Base-by-base conservation (phyloP, 1,140 invertebrate genomes). In the Ostrea denselamellosa region DNA sequence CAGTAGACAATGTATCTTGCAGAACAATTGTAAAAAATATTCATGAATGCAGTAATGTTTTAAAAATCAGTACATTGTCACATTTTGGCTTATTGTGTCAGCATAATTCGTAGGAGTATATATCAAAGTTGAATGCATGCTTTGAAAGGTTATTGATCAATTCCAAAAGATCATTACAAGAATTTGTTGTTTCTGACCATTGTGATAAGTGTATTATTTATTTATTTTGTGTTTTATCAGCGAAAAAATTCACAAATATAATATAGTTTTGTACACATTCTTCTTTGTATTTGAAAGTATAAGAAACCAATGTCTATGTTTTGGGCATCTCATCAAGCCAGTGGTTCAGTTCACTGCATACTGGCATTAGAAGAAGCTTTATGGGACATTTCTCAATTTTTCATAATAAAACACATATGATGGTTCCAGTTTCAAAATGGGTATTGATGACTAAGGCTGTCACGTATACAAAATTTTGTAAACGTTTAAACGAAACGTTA, bases 181-280 rank as follows among this genome's bases (percentile, higher is more conserved):
- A 44, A 44, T 44, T 44, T 44, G 34, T 44, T 44, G 34, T 28
- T 77, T 22, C 28, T 10, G 22, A 77, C 68, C 22, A 77, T 77
- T 77, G 68, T 77, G 68, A 77, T 77, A 77, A 77, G 68, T 77
- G 68, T 77, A 77, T 44, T 77, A 77, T 77, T 77, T 71, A 71
- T 71, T 71, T 34, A 77, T 77, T 77, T 34, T 77, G 68, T 77
- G 56, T 77, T 77, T 77, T 77, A 77, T 77, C 28, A 12, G 25
- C 28, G 68, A 25, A 71, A 71, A 71, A 71, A 12, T 14, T 77
- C 25, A 77, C 68, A 77, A 77, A 77, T 77, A 77, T 28, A 77
- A 14, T 77, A 77, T 77, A 77, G 68, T 77, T 77, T 77, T 77
- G 12, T 77, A 77, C 25, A 77, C 68, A 77, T 14, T 10, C 14